phyloP scores from a whole-genome alignment of 2,113 vertebrate species.

The Nyctibius bracteatus region DNA sequence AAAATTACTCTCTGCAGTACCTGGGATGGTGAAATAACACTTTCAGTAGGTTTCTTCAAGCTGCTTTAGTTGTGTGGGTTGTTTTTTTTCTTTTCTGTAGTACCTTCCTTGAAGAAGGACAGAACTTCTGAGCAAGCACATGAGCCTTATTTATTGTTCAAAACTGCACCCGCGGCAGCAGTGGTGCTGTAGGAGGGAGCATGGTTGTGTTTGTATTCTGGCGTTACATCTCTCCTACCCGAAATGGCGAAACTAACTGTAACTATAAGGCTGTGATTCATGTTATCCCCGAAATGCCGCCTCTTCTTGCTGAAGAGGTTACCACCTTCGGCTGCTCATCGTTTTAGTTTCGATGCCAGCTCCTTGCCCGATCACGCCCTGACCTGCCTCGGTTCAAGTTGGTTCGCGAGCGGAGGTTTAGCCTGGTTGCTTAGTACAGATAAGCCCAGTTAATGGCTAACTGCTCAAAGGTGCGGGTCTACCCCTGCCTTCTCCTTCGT shows the following conservation, averaged over 20 bases:
- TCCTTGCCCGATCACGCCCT: background rate
- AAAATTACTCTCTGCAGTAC: background rate
- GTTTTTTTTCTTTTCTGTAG: background rate
- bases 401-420: background rate
- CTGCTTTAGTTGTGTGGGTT: background rate
- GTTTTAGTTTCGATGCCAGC: background rate
- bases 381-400: background rate
- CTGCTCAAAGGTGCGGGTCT: background rate
- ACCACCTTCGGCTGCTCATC: background rate
- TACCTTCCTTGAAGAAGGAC: background rate
- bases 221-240: background rate
- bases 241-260: background rate
- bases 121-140: background rate
- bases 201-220: background rate
- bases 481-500: fast-evolving
- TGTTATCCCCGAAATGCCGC: background rate
- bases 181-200: background rate
- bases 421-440: background rate
- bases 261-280: background rate
- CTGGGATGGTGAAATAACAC: background rate
- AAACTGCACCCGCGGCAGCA: background rate
- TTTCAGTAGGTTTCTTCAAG: background rate
- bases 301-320: background rate
- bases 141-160: background rate
- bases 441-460: background rate